Evolutionary conservation across 1,140 invertebrate species (phyloP), one percentile per base, ranked within the genome.

Genomic region (Nomia melanderi): DNA sequence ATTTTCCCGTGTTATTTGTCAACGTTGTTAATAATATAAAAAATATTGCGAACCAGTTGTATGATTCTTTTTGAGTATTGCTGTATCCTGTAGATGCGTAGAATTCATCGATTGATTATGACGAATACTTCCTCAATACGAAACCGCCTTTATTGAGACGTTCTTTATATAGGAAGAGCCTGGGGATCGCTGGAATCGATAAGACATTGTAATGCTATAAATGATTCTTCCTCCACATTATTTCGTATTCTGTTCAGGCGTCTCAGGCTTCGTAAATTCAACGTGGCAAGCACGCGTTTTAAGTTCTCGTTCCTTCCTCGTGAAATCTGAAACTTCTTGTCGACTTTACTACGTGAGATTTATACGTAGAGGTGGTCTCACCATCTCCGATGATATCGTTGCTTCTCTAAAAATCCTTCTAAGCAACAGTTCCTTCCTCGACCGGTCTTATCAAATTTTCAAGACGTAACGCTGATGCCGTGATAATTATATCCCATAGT

Each of bases 291-390:
- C 27, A 39, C 31, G 23, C 27, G 50, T 47, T 64, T 67, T 44
- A 67, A 75, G n/a, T 67, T 74, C 71, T 65, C 47, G 60, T 74
- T 64, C 36, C 60, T 57, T 56, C 14, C 39, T 57, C 27, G 14
- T 75, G 63, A 66, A 67, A 75, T 57, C 63, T 25, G 72, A 75
- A 25, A 57, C 63, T 75, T 74, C 72, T 66, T 47, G 72, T 75
- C 72, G 50, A 44, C n/a, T 57, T 67, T 33, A 3, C 36, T 67
- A 67, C 53, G 72, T 44, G 63, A 67, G 63, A 75, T 75, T 47
- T 67, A 75, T 66, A 66, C 33, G 72, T 54, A 54, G 59, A 64
- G 70, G 27, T 64, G 59, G 20, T 44, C 33, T 64, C 44, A 23
- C 33, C 44, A 23, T 64, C 33, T 64, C 31, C 14, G 44, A 73